A percentile compares a stretch with the other conserved stretches of the same genome.
Conservation (phyloP, 2,888 invertebrate genomes). For the Lordiphosa fenestrarum region DNA sequence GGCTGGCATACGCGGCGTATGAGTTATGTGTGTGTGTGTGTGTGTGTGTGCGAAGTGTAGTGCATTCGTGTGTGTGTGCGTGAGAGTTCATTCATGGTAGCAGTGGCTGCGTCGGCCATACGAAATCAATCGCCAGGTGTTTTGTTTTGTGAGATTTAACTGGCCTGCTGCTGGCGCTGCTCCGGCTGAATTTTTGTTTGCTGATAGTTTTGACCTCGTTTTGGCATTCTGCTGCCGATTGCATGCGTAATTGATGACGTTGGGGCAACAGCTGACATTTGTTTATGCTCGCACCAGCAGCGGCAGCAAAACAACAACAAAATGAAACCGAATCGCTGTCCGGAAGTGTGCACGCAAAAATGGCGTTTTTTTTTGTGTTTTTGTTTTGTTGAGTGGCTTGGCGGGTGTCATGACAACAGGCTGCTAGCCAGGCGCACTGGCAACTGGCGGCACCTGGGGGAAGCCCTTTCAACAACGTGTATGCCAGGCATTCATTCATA, state of each 20-base stretch:
- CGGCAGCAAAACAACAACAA: conserved; percentile 16
- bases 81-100: conserved; percentile 52
- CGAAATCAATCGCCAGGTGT: conserved; percentile 70
- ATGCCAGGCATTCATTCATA: conserved; percentile 70
- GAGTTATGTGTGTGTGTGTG: conserved; percentile 50
- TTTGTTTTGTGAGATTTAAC: conserved; percentile 57
- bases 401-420: conserved; percentile 31
- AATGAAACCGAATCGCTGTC: conserved; percentile 23
- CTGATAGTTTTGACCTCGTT: conserved; percentile 71
- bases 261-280: conserved; percentile 63
- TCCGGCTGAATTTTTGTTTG: conserved; percentile 55
- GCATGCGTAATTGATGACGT: conserved; percentile 67
- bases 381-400: conserved; percentile 18
- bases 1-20: conserved; percentile 52
- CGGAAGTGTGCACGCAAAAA: conserved; percentile 49
- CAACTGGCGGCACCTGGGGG: conserved; percentile 12
- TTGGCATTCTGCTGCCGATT: conserved; percentile 38
- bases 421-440: conserved; percentile 1
- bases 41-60: conserved; percentile 20
- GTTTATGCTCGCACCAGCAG: conserved; percentile 40
- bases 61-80: conserved; percentile 10
- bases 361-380: conserved; percentile 32
- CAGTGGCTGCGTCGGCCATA: conserved; percentile 27
- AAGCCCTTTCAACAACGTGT: conserved; percentile 24
- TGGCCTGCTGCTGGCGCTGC: conserved; percentile 17